These are phyloP conservation scores for Rhabdomys dilectus DNA, from an alignment of 2,113 vertebrate genomes.

Conservation along the genomic window DNA sequence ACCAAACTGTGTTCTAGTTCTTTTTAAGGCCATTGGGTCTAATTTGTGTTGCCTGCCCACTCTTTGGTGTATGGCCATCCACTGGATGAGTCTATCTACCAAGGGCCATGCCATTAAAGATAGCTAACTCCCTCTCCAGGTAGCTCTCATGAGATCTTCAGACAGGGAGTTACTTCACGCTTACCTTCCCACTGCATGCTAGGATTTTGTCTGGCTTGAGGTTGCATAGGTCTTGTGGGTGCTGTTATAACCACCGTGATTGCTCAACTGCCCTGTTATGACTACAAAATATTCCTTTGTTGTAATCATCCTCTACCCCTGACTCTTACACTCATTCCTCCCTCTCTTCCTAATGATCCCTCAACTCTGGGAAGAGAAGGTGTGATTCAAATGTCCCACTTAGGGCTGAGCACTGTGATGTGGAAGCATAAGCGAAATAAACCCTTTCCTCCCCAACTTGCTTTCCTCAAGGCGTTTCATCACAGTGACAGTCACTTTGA, in stretches of 20 bases:
- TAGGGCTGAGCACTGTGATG: neutral
- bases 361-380: neutral
- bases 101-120: no score
- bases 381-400: neutral
- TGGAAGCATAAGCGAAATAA: neutral
- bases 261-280: neutral
- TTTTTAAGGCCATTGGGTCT: neutral
- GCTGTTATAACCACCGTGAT: neutral
- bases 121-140: neutral
- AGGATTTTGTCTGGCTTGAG: neutral
- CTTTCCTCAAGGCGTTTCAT: neutral
- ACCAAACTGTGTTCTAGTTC: neutral
- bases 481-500: neutral
- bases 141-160: neutral
- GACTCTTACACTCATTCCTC: neutral
- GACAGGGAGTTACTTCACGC: neutral
- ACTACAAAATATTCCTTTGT: neutral
- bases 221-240: neutral
- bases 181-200: neutral
- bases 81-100: neutral
- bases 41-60: neutral
- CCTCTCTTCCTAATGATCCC: neutral
- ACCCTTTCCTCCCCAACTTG: neutral
- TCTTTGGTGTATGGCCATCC: neutral
- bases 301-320: neutral